phyloP scores from a whole-genome alignment of 2,113 vertebrate species.

The Datnioides undecimradiatus region DNA sequence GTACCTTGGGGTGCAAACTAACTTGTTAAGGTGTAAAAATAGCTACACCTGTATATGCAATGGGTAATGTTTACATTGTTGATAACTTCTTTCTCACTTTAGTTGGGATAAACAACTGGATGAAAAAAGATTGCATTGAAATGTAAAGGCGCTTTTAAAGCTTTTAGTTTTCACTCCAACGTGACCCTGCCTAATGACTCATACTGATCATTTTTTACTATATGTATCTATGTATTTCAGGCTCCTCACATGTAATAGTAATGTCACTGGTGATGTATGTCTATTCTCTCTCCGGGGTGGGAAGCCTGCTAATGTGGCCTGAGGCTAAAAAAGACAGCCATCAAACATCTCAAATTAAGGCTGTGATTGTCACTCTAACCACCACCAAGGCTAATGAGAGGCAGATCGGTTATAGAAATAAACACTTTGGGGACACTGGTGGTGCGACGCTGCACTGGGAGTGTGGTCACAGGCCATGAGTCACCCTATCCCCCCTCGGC shows the following conservation, averaged over 20 bases:
- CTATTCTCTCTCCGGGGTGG: constrained; percentile 57
- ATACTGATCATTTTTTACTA: constrained; percentile 3
- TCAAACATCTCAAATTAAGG: constrained; percentile 78
- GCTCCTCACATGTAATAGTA: constrained; percentile 45
- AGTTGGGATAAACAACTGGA: neutral
- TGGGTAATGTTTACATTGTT: constrained; percentile 7
- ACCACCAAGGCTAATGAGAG: constrained; percentile 75
- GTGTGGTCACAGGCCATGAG: constrained; percentile 78
- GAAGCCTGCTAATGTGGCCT: constrained; percentile 75
- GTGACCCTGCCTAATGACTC: neutral
- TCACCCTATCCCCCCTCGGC: constrained; percentile 75
- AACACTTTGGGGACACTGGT: constrained; percentile 71
- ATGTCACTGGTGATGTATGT: constrained; percentile 48
- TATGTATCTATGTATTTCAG: constrained; percentile 16
- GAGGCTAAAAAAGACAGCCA: constrained; percentile 66
- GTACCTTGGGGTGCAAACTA: neutral
- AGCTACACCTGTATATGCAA: constrained; percentile 33
- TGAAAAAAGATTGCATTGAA: constrained; percentile 10
- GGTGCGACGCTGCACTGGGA: constrained; percentile 68
- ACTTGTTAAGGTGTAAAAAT: constrained; percentile 29
- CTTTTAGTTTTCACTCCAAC: neutral
- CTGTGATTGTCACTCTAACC: constrained; percentile 79
- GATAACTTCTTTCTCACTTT: constrained; percentile 3
- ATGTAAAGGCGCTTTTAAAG: constrained; percentile 1
- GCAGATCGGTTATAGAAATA: constrained; percentile 80